These are phyloP conservation scores for Epinephelus lanceolatus DNA, from an alignment of 2,113 vertebrate genomes.

Conservation along the genomic window DNA sequence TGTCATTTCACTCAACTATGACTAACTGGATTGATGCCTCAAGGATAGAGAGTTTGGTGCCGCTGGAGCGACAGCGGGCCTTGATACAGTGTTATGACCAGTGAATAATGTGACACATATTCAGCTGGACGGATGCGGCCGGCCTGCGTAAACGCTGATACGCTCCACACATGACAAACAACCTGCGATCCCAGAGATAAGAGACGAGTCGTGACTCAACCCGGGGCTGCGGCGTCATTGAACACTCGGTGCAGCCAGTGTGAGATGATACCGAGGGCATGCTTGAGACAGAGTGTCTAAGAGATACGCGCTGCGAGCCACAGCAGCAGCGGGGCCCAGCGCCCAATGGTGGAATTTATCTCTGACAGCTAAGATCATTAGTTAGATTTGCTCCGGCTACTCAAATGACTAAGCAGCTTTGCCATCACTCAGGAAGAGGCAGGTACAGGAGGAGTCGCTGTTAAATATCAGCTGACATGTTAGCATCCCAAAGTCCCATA, in stretches of 20 bases:
- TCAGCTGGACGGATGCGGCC: constrained; percentile 36
- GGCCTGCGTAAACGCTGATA: constrained; percentile 47
- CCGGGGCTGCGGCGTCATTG: constrained; percentile 2
- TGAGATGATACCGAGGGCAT: constrained; percentile 51
- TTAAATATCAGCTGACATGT: constrained; percentile 65
- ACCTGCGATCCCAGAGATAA: constrained; percentile 58
- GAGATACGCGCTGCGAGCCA: constrained; percentile 45
- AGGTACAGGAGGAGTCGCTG: constrained; percentile 48
- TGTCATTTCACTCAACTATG: constrained; percentile 47
- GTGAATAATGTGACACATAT: constrained; percentile 56
- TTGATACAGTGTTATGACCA: constrained; percentile 30
- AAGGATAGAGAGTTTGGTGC: constrained; percentile 20
- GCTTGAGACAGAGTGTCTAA: constrained; percentile 33
- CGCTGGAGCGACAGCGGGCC: constrained; percentile 11
- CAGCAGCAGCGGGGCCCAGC: constrained; percentile 23
- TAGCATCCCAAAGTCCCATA: constrained; percentile 52
- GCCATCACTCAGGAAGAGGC: constrained; percentile 50
- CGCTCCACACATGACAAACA: constrained; percentile 55
- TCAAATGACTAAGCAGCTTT: constrained; percentile 68
- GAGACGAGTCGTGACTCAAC: constrained; percentile 65
- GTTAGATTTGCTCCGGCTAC: constrained; percentile 63
- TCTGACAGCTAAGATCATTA: constrained; percentile 69
- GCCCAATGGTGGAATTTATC: constrained; percentile 65
- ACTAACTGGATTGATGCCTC: constrained; percentile 38
- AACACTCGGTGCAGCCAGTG: constrained; percentile 28